Base-by-base conservation (phyloP, 1,140 invertebrate genomes). In the Andrena cerasifolii region DNA sequence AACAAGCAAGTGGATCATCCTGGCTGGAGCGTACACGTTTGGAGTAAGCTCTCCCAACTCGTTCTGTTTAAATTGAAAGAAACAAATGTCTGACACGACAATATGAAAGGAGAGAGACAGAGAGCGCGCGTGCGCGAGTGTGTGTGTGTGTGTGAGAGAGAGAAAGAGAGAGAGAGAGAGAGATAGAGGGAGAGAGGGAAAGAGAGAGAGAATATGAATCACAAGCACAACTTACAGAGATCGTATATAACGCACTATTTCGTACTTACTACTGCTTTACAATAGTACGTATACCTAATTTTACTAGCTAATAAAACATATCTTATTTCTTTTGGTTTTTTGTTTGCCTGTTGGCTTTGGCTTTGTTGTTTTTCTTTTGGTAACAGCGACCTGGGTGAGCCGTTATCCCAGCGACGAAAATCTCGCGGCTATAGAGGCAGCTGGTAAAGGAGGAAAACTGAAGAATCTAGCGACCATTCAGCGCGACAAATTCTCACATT, bases 21-120 rank as follows among this genome's bases (percentile, higher is more conserved):
- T 49, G 94, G 94, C 45, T 95, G 95, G 95, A 95, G 95, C 87
- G 95, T 95, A 18, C 95, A 96, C 84, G 94, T 96, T 71, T 95
- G 95, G 95, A 95, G 95, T 96, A 91, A 94, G 94, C 93, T 78
- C 66, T 63, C 8, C 12, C 10, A 12, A 12, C 24, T 53, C 28
- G 43, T 16, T 2, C 28, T 21, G n/a, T n/a, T n/a, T n/a, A n/a
- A n/a, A 21, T 3, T 7, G 18, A 8, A 40, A 18, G 28, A 49
- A 49, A 49, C n/a, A n/a, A n/a, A 49, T n/a, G 16, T 18, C 45
- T 5, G 45, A n/a, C 16, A 49, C 45, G 2, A 49, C 10, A 45
- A 5, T 8, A 49, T 4, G 16, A 49, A n/a, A n/a, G n/a, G n/a
- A n/a, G n/a, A n/a, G n/a, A n/a, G n/a, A n/a, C n/a, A n/a, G n/a